Base-by-base conservation (phyloP, 1,140 invertebrate species). In the Achroia grisella region DNA sequence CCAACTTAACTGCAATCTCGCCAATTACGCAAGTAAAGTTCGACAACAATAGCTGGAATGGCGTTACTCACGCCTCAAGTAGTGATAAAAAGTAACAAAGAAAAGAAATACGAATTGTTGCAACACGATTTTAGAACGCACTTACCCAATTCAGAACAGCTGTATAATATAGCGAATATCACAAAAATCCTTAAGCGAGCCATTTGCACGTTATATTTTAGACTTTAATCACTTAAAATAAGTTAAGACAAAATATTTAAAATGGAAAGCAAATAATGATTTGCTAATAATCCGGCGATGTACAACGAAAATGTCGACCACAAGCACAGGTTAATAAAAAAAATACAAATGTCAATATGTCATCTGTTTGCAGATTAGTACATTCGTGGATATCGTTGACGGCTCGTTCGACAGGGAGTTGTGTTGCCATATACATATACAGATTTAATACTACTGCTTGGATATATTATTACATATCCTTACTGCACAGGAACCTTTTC, bases 31-130 rank as follows among this genome's bases (percentile, higher is more conserved):
- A 44, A 47, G 48, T 42, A 39, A 15, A 12, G 13, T 27, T 32
- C 23, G 40, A 33, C n/a, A 44, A 58, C 49, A 52, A 56, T 42
- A 48, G 47, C 34, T 35, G 28, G 36, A 29, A 50, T 37, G 29
- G 48, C 40, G 35, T 10, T 17, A 14, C 35, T 13, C 52, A 42
- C 48, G 13, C 28, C 41, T 39, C 51, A 62, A 49, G 52, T 55
- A 58, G 56, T 62, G 63, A 60, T 72, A 74, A 71, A 71, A 67
- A 70, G 62, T 51, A 76, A 78, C 71, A 76, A 78, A 76, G 72
- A 73, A 37, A 37, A n/a, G n/a, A n/a, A 15, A 69, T 12, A 47
- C 10, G 14, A 13, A 41, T 31, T 23, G 30, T 65, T 51, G 52
- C 47, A 55, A 64, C 49, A 73, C 39, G 37, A 45, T 58, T 23